Conservation (phyloP, 2,113 vertebrate genomes). For the Upupa epops region DNA sequence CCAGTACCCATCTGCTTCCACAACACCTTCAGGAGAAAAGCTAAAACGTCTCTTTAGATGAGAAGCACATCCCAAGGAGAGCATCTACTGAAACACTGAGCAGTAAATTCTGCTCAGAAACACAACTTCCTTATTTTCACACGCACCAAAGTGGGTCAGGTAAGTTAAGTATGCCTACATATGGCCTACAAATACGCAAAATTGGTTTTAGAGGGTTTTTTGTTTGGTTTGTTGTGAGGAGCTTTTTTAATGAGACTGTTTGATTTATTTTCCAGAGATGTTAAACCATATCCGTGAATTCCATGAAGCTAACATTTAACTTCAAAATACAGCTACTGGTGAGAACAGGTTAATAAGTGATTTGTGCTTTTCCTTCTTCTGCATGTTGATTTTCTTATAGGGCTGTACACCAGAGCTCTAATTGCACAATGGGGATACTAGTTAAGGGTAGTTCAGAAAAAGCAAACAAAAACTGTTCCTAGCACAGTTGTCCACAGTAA, state of each 20-base stretch:
- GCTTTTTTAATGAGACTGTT: background rate
- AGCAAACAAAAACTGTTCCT: background rate
- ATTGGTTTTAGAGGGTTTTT: accelerated
- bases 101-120: background rate
- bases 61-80: background rate
- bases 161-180: background rate
- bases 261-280: background rate
- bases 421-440: background rate
- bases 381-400: background rate
- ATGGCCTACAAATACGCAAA: background rate
- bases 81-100: background rate
- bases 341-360: background rate
- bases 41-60: background rate
- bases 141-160: background rate
- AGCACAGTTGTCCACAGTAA: background rate
- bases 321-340: background rate
- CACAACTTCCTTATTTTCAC: background rate
- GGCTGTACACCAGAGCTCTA: background rate
- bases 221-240: background rate
- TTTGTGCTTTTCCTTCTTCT: background rate
- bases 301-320: background rate
- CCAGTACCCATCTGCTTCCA: background rate
- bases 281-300: background rate
- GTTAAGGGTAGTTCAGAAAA: background rate
- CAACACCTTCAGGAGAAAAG: background rate